Percentiles rank a stretch among this genome's conserved stretches.
These are phyloP conservation scores for Gymnarchus niloticus DNA, from an alignment of 2,113 vertebrate species.

Conservation along the genomic window DNA sequence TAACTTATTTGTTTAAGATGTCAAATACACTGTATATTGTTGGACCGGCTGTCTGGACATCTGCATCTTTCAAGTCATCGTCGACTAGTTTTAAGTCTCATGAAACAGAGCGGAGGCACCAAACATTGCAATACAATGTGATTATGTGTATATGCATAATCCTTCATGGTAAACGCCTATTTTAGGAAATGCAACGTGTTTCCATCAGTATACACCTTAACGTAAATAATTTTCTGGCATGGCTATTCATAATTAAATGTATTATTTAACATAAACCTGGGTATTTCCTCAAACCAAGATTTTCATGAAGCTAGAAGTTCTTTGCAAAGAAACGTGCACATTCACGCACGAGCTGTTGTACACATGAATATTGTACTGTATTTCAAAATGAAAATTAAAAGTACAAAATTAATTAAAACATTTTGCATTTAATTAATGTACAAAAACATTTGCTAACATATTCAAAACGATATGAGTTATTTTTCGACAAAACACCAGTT, in stretches of 20 bases:
- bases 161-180: no score
- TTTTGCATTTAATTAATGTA: neutral
- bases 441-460: neutral
- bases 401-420: no score
- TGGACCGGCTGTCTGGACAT: no score
- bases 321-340: neutral
- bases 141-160: no score
- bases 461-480: neutral
- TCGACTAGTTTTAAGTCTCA: no score
- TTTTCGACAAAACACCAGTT: constrained; percentile 29
- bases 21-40: no score
- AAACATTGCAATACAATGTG: no score
- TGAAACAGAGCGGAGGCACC: no score
- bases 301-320: neutral
- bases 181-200: neutral
- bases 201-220: neutral
- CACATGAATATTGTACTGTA: neutral
- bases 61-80: no score
- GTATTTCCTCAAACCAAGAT: neutral
- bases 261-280: neutral
- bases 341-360: neutral
- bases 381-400: no score
- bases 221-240: neutral
- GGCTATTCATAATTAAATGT: neutral
- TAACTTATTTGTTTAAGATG: no score